Evolutionary conservation across 1,140 invertebrate genomes (phyloP).

Genomic region (Drosophila kurseongensis): DNA sequence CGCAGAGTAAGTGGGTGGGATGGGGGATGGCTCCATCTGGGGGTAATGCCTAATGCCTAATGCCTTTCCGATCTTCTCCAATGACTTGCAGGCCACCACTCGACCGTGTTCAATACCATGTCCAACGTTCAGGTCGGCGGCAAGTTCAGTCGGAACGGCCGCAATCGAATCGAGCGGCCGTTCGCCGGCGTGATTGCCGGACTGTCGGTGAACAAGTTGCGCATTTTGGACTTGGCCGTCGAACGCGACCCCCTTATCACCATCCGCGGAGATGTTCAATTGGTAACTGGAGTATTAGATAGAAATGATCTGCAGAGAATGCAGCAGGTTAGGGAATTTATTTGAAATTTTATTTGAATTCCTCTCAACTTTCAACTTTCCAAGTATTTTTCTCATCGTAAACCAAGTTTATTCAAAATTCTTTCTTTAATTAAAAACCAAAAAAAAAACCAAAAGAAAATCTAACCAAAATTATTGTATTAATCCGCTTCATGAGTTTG

Average conservation of each 20-base stretch:
- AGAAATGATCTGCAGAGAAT: constrained; percentile 91
- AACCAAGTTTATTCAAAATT: constrained; percentile 74
- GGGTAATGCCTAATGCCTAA: constrained; percentile 7
- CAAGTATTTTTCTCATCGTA: constrained; percentile 84
- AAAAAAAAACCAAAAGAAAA: constrained; percentile 38
- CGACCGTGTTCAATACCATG: constrained; percentile 96
- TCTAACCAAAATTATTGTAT: constrained; percentile 54
- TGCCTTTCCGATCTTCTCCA: neutral
- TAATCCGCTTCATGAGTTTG: constrained; percentile 67
- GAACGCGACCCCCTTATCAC: constrained; percentile 91
- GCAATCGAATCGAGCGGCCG: constrained; percentile 89
- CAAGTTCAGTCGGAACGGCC: constrained; percentile 90
- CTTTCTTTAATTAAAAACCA: constrained; percentile 62
- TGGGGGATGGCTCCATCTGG: neutral
- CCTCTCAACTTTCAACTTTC: constrained; percentile 84
- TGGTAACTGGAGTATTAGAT: constrained; percentile 90
- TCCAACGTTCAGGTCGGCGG: constrained; percentile 96
- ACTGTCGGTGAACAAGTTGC: constrained; percentile 93
- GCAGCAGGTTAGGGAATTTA: constrained; percentile 89
- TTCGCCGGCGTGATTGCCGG: constrained; percentile 95
- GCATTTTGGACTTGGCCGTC: constrained; percentile 93
- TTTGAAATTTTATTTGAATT: constrained; percentile 84
- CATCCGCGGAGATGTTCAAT: constrained; percentile 90
- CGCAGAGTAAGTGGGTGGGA: constrained; percentile 87
- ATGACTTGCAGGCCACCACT: constrained; percentile 89